These are phyloP conservation scores for Myiotriccus ornatus DNA, from an alignment of 2,797 vertebrate species.

Conservation along the genomic window DNA sequence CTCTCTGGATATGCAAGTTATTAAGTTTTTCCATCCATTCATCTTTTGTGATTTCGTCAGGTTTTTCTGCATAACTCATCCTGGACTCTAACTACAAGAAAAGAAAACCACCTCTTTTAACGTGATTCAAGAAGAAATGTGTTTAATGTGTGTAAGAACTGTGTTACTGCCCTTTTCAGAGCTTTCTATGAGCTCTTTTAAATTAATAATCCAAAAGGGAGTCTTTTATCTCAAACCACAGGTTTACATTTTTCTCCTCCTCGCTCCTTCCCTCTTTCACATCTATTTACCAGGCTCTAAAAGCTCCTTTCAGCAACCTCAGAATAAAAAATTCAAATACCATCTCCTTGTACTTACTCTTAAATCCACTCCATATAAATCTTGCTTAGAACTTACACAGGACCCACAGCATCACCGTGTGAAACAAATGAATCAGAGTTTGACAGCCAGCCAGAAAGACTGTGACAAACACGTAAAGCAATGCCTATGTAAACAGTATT, in stretches of 20 bases:
- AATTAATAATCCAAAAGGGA: neutral
- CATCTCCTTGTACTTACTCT: neutral
- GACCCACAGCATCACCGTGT: neutral
- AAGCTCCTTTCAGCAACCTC: neutral
- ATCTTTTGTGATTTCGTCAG: slow-evolving; percentile 95
- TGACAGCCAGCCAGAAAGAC: neutral
- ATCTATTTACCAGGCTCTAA: neutral
- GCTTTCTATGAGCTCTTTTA: neutral
- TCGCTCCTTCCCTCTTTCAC: neutral
- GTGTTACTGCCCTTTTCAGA: neutral
- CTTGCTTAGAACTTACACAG: neutral
- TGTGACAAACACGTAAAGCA: neutral
- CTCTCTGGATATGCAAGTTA: slow-evolving; percentile 96
- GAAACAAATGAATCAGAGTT: neutral
- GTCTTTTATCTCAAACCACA: neutral
- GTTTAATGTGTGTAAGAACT: neutral
- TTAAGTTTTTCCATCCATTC: slow-evolving; percentile 99
- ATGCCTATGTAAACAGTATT: fast-evolving
- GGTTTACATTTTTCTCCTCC: neutral
- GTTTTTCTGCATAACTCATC: slow-evolving; percentile 99
- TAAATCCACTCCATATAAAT: neutral
- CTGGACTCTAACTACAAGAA: slow-evolving; percentile 73
- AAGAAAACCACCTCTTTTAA: neutral
- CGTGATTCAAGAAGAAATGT: neutral
- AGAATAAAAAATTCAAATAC: neutral